Conservation (phyloP, 2,113 vertebrate species). For the Prionailurus viverrinus region DNA sequence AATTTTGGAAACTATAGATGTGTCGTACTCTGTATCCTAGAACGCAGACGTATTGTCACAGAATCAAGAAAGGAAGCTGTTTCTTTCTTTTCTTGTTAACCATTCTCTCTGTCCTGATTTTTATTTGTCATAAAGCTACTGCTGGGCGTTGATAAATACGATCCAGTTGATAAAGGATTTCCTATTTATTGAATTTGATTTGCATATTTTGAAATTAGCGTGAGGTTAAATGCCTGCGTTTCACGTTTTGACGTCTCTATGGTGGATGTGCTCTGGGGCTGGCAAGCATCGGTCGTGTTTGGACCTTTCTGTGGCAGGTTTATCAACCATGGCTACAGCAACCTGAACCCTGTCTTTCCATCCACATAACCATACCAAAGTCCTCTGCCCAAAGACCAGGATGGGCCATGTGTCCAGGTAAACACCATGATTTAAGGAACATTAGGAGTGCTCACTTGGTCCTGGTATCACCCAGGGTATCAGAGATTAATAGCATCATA, state of each 20-base stretch:
- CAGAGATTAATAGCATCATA: not conserved
- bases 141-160: conserved; percentile 12
- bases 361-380: accelerated
- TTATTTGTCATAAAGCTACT: not conserved
- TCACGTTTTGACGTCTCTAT: not conserved
- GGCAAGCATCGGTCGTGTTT: not conserved
- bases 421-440: not conserved
- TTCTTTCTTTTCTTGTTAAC: not conserved
- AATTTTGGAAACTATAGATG: conserved; percentile 46
- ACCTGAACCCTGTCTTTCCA: too few relatives aligned
- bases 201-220: not conserved
- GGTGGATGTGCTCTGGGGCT: not conserved
- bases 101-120: not conserved
- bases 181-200: not conserved
- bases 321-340: too few relatives aligned
- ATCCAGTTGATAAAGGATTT: not conserved
- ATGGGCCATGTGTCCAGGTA: not conserved
- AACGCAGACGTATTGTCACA: conserved; percentile 31
- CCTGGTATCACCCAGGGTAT: not conserved
- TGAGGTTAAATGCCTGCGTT: not conserved
- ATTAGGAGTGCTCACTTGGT: not conserved
- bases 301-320: not conserved
- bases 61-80: not conserved
- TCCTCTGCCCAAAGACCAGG: not conserved
- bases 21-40: conserved; percentile 33